Evolutionary conservation across 2,888 invertebrate species (phyloP).

Genomic region (Chrysolina haemoptera): DNA sequence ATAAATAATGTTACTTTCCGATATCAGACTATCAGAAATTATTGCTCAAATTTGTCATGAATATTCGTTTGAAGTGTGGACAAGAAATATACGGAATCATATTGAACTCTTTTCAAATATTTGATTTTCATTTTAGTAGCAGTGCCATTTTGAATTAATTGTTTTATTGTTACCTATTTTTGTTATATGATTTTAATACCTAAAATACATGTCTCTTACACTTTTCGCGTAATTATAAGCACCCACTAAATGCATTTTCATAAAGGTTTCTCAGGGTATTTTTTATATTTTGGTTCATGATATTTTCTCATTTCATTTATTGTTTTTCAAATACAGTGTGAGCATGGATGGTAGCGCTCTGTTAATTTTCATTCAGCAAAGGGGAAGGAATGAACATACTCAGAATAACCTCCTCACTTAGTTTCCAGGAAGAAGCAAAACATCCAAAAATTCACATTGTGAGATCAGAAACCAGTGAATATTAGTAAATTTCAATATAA

Average conservation of each 20-base stretch:
- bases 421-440: too few species aligned
- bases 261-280: conserved; percentile 49
- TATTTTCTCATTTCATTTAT: background rate
- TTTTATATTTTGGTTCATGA: conserved; percentile 19
- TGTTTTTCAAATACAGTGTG: conserved; percentile 19
- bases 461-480: too few species aligned
- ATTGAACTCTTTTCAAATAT: conserved; percentile 4
- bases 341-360: background rate
- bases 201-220: conserved; percentile 58
- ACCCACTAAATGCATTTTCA: conserved; percentile 25
- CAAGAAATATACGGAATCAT: too few species aligned
- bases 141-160: conserved; percentile 60
- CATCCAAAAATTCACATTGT: too few species aligned
- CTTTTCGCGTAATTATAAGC: conserved; percentile 29
- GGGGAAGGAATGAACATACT: too few species aligned
- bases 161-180: conserved; percentile 60
- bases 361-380: background rate
- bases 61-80: too few species aligned
- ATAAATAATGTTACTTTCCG: too few species aligned
- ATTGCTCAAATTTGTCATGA: too few species aligned
- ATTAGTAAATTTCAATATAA: too few species aligned
- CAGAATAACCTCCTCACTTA: too few species aligned
- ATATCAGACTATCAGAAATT: too few species aligned
- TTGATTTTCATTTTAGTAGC: conserved; percentile 46
- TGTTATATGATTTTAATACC: conserved; percentile 54